Evolutionary conservation across 1,140 invertebrate species (phyloP).

Genomic region (Helicoverpa armigera): DNA sequence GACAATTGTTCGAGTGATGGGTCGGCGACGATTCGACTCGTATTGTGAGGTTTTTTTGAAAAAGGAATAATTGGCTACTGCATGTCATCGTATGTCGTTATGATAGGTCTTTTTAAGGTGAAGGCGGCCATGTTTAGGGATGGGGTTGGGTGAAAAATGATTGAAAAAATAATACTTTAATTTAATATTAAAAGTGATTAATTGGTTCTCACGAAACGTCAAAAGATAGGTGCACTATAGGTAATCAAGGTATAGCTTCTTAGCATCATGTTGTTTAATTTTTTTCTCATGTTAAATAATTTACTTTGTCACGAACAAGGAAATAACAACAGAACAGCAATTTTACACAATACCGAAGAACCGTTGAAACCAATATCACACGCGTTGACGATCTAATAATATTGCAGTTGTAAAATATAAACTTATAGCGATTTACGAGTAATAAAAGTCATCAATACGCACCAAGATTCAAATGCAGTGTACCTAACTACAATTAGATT

Average conservation of each 20-base stretch:
- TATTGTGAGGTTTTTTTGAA: conserved; percentile 57
- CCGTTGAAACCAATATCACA: conserved; percentile 61
- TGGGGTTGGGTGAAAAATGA: no score
- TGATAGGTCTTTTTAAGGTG: conserved; percentile 8
- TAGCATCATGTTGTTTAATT: background rate
- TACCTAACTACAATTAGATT: no score
- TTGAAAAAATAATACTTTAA: background rate
- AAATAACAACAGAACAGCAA: conserved; percentile 44
- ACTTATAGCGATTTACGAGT: conserved; percentile 10
- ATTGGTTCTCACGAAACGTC: no score
- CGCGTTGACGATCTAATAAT: conserved; percentile 61
- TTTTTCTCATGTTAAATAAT: background rate
- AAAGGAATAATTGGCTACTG: conserved; percentile 56
- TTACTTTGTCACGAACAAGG: conserved; percentile 1
- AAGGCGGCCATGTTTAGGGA: background rate
- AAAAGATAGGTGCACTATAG: no score
- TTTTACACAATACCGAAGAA: conserved; percentile 46
- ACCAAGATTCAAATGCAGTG: no score
- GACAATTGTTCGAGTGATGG: conserved; percentile 78
- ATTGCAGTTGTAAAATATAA: conserved; percentile 19
- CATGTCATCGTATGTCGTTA: conserved; percentile 50
- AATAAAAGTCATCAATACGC: no score
- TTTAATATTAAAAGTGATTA: no score
- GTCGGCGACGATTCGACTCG: conserved; percentile 63
- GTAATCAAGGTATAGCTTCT: no score